These are phyloP conservation scores for Siphamia tubifer DNA, from an alignment of 2,113 vertebrate genomes.

Conservation along the genomic window DNA sequence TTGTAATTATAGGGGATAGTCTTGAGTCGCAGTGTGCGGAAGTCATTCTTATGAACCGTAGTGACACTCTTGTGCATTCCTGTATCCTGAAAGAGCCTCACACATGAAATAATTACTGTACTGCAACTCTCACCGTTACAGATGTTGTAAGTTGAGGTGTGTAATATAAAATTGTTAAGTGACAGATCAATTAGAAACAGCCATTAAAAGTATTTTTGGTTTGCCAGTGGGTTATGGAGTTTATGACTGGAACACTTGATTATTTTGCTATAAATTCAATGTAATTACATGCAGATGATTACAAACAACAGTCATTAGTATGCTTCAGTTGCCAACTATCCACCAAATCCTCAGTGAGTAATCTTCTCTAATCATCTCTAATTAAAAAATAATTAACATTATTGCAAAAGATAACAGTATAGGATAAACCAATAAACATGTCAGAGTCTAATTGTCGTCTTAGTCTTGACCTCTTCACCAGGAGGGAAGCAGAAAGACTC, in stretches of 20 bases:
- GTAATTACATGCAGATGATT: constrained; percentile 21
- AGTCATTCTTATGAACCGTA: constrained; percentile 43
- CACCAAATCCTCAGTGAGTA: neutral
- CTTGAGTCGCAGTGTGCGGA: constrained; percentile 19
- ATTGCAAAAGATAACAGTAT: neutral
- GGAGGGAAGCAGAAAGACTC: neutral
- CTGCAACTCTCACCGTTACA: neutral
- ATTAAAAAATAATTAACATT: constrained; percentile 6
- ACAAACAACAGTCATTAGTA: constrained; percentile 11
- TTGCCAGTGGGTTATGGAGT: neutral
- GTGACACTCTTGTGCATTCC: constrained; percentile 23
- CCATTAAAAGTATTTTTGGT: constrained; percentile 1
- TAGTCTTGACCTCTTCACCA: neutral
- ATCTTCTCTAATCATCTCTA: neutral
- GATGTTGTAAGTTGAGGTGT: constrained; percentile 1
- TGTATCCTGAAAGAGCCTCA: neutral
- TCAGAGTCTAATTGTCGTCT: neutral
- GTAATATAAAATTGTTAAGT: neutral
- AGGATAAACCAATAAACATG: neutral
- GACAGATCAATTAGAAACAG: constrained; percentile 18
- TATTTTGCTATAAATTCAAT: constrained; percentile 15
- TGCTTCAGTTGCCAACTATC: constrained; percentile 1
- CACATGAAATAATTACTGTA: neutral
- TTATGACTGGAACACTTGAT: constrained; percentile 18
- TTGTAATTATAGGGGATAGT: constrained; percentile 64